Evolutionary conservation across 2,797 vertebrate genomes (phyloP), one percentile per base, ranked within the genome.

Genomic region (Etheostoma nigrum): DNA sequence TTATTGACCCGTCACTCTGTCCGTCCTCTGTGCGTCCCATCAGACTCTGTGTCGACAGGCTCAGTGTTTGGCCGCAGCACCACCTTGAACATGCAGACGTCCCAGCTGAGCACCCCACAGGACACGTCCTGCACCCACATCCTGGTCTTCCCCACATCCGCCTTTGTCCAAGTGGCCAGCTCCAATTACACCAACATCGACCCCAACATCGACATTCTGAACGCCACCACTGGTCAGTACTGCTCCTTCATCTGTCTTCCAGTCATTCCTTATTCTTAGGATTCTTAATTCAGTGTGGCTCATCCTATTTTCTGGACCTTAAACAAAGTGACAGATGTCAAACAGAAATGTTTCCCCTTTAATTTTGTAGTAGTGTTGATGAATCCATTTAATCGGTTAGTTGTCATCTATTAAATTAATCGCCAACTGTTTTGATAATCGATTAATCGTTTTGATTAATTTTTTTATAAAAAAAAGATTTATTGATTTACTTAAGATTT

Each of bases 71-170:
- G 98, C 79, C 97, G 98, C 86, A 99, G 98, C 93, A 99, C 98
- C 86, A 98, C 98, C 53, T 93, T 99, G 70, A 99, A 98, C 87
- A 98, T 98, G 97, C 98, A 99, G 91, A 98, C 98, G 0, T 98
- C 98, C 9, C 98, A 99, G 93, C 96, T 99, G 78, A 99, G 96
- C 87, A 99, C 98, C 23, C 98, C 98, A 0, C 97, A 99, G 93
- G 98, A 99, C 93, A 99, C 97, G 2, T 99, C 98, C 16, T 99
- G 98, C 93, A 99, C 98, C 72, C 98, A 99, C 74, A 99, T 99
- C 81, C 95, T 99, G 55, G 98, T 99, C 83, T 99, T 99, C 81
- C 98, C 98, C 91, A 99, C 98, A 14, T 99, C 98, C 42, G 98
- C 98, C 27, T 97, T 95, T 18, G 97, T 99, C 86, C 97, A 99